Evolutionary conservation across 37 sponge, comb jelly and placozoan genomes (phyloP).

Genomic region (Axinella damicornis): DNA sequence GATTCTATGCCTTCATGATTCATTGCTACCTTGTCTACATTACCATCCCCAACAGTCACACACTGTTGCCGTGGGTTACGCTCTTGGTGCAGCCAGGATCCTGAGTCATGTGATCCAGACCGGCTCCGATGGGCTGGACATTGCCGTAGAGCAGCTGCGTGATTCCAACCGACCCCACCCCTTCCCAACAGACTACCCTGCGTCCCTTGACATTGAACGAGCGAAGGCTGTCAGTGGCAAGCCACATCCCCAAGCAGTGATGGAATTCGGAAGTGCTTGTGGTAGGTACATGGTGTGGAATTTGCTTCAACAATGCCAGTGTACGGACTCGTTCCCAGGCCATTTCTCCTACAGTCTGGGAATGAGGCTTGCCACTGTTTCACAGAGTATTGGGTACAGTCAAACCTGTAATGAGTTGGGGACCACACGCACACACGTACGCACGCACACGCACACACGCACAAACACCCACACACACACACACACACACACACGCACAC

Average conservation of each 20-base stretch:
- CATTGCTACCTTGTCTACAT: no score
- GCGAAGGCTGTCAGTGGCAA: neutral
- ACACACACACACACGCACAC: no score
- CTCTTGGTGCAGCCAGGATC: neutral
- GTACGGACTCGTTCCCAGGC: no score
- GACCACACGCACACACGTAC: no score
- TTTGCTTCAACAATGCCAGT: no score
- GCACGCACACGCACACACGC: no score
- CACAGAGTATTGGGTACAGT: no score
- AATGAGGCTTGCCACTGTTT: no score
- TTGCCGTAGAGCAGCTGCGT: neutral
- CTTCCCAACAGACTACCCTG: neutral
- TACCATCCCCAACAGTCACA: constrained; percentile 11
- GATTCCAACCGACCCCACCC: neutral
- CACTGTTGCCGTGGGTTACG: constrained; percentile 10
- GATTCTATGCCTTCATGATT: neutral
- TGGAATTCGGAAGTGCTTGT: constrained; percentile 34
- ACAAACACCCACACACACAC: no score
- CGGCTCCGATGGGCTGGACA: neutral
- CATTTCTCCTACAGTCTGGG: no score
- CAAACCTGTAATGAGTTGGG: no score
- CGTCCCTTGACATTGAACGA: neutral
- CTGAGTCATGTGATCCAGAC: constrained; percentile 28
- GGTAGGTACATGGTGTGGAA: constrained; percentile 25
- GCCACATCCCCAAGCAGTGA: constrained; percentile 27